These are phyloP conservation scores for Clanis bilineata DNA, from an alignment of 2,888 invertebrate species.

Conservation along the genomic window DNA sequence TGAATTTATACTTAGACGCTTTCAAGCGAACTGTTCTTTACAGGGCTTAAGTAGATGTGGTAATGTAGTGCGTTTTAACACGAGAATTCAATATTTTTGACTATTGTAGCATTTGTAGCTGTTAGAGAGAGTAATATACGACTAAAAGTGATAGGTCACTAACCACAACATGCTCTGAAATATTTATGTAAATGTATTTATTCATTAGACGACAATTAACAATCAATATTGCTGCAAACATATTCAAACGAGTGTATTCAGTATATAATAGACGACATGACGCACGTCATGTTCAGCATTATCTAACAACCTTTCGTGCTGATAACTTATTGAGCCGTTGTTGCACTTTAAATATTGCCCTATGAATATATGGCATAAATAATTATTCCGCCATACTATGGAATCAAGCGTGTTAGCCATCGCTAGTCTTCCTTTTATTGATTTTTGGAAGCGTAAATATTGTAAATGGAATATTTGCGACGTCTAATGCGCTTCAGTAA, in stretches of 20 bases:
- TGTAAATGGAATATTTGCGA: too few species aligned
- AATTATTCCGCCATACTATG: too few species aligned
- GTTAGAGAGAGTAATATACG: slow-evolving; percentile 4
- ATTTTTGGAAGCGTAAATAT: too few species aligned
- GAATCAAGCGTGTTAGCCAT: too few species aligned
- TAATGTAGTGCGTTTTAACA: not conserved
- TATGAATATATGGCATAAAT: too few species aligned
- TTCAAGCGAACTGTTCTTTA: slow-evolving; percentile 4
- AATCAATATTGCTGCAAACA: not conserved
- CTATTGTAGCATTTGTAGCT: slow-evolving; percentile 1
- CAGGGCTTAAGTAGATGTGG: slow-evolving; percentile 4
- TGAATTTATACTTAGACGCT: not conserved
- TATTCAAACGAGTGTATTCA: not conserved
- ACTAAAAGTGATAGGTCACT: not conserved
- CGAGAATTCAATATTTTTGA: slow-evolving; percentile 3
- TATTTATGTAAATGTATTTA: not conserved
- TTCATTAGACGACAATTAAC: not conserved
- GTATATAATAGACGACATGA: too few species aligned
- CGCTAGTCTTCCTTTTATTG: too few species aligned
- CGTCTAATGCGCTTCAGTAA: too few species aligned
- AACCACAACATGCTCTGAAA: not conserved
- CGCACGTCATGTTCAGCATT: too few species aligned
- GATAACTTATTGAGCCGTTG: too few species aligned
- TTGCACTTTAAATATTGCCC: too few species aligned
- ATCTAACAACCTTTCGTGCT: too few species aligned